These are phyloP conservation scores for Clupea harengus DNA, from an alignment of 2,113 vertebrate genomes.

Conservation along the genomic window DNA sequence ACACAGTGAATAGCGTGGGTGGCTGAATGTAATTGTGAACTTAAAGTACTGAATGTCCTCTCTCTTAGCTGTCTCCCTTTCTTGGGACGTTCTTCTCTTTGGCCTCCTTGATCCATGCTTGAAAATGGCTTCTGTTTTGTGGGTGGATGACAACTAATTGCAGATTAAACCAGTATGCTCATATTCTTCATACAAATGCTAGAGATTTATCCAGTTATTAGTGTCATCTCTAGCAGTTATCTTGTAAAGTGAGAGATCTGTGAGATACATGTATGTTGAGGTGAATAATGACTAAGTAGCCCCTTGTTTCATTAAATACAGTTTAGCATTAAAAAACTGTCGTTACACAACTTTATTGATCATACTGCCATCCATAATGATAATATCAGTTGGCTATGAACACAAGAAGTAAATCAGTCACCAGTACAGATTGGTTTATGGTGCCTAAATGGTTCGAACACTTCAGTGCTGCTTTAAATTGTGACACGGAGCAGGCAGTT, in stretches of 20 bases:
- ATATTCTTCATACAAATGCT: background rate
- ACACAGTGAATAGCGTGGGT: no score
- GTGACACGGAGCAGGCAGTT: slow-evolving; percentile 3
- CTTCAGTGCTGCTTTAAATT: background rate
- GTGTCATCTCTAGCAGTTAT: no score
- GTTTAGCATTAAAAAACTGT: background rate
- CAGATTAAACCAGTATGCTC: background rate
- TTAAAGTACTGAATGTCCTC: no score
- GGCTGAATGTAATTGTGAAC: no score
- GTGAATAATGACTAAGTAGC: no score
- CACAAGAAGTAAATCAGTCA: background rate
- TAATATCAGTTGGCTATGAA: background rate
- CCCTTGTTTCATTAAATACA: background rate
- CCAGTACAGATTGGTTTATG: background rate
- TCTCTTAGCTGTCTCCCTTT: no score
- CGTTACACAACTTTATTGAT: background rate
- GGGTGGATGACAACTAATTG: no score
- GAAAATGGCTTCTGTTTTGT: background rate
- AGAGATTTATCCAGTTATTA: no score
- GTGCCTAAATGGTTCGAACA: background rate
- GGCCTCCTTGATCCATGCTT: background rate
- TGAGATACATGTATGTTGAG: no score
- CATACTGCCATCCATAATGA: background rate
- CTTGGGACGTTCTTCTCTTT: background rate
- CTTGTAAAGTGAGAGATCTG: no score